These are phyloP conservation scores for Taeniopygia guttata DNA, from an alignment of 2,797 vertebrate genomes.

Conservation along the genomic window DNA sequence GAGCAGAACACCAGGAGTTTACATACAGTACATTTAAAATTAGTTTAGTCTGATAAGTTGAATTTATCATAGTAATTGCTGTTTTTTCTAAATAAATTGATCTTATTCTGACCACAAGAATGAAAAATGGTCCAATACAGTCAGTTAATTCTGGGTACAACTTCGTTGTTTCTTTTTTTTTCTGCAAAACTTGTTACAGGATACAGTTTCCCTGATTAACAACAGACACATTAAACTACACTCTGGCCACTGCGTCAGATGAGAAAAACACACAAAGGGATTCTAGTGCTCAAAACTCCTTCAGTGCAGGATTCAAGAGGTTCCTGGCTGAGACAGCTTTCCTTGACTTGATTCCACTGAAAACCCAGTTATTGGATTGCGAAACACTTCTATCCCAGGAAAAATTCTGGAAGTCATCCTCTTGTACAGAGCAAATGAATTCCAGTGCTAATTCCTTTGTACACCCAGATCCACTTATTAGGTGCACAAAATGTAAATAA, in stretches of 20 bases:
- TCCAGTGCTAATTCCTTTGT: not conserved
- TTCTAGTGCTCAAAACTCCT: not conserved
- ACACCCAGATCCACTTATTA: not conserved
- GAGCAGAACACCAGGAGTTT: not conserved
- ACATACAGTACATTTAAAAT: not conserved
- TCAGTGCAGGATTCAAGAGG: not conserved
- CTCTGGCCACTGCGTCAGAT: not conserved
- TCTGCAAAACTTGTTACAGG: not conserved
- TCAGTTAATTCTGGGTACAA: not conserved
- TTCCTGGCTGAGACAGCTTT: not conserved
- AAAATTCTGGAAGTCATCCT: not conserved
- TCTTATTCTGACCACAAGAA: not conserved
- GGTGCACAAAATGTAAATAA: not conserved
- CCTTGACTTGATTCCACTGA: not conserved
- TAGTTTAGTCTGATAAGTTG: not conserved
- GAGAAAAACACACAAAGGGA: not conserved
- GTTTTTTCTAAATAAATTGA: not conserved
- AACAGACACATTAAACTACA: not conserved
- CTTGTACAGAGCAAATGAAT: not conserved
- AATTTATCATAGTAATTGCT: not conserved
- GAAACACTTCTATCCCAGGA: not conserved
- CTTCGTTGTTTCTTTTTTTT: not conserved
- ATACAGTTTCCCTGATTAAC: not conserved
- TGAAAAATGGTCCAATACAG: not conserved
- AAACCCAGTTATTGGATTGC: fast-evolving